Evolutionary conservation across 1,140 invertebrate species (phyloP).

Genomic region (Habropoda laboriosa): DNA sequence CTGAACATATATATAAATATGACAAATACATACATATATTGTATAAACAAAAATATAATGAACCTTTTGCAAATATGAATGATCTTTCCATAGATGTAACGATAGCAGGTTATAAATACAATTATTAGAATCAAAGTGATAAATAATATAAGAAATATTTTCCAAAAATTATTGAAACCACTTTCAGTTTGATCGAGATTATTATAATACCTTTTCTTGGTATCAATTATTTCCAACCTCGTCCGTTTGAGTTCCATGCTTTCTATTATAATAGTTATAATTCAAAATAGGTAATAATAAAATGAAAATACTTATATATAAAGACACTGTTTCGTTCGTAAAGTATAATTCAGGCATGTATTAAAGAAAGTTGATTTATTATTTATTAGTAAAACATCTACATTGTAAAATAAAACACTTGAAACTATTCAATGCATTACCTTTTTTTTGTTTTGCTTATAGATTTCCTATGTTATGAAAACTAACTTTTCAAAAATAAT

Average conservation of each 20-base stretch:
- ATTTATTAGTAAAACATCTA: conserved; percentile 6
- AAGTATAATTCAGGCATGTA: conserved; percentile 2
- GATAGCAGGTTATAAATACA: conserved; percentile 10
- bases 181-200: conserved; percentile 7
- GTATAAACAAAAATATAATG: conserved; percentile 2
- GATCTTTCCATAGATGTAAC: conserved; percentile 10
- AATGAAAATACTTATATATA: not conserved
- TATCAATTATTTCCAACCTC: conserved; percentile 1
- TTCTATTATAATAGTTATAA: not conserved
- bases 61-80: conserved; percentile 33
- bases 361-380: not conserved
- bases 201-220: conserved; percentile 11
- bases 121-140: not conserved
- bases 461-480: not conserved
- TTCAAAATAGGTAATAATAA: not conserved
- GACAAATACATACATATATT: conserved; percentile 1
- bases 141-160: conserved; percentile 18
- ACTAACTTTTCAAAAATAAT: not conserved
- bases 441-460: not conserved
- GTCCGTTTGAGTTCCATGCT: conserved; percentile 11
- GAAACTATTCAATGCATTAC: not conserved
- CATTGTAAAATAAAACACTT: conserved; percentile 24
- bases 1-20: not conserved
- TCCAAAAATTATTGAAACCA: conserved; percentile 17
- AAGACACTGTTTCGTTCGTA: not conserved